These are phyloP conservation scores for Drosophila vallismaia DNA, from an alignment of 2,888 invertebrate genomes.

Conservation along the genomic window DNA sequence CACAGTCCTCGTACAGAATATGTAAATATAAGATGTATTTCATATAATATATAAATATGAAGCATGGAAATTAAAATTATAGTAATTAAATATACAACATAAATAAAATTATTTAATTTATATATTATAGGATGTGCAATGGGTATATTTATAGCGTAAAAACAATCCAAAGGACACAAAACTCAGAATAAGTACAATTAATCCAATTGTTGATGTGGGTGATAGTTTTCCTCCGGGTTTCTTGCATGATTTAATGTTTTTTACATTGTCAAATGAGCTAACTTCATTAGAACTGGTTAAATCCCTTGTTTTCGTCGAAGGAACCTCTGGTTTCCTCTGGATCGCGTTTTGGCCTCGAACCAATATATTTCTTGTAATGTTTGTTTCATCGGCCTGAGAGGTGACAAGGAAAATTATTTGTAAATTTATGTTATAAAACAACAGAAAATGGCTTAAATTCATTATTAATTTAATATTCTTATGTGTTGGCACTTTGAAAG, in stretches of 20 bases:
- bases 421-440: neutral
- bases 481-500: neutral
- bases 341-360: neutral
- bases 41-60: neutral
- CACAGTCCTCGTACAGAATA: neutral
- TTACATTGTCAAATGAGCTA: neutral
- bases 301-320: neutral
- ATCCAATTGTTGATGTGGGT: neutral
- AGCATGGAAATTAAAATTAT: neutral
- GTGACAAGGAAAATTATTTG: neutral
- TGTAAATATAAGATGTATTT: slow-evolving; percentile 5
- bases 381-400: neutral
- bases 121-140: slow-evolving; percentile 3
- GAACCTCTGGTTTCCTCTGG: neutral
- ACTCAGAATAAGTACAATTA: slow-evolving; percentile 15
- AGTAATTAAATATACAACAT: too few relatives aligned
- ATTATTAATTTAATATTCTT: neutral
- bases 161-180: slow-evolving; percentile 11
- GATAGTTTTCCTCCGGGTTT: neutral
- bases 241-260: neutral
- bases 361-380: neutral
- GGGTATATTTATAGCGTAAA: slow-evolving; percentile 6
- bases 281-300: neutral
- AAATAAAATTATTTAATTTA: neutral
- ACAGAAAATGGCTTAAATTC: neutral